phyloP scores from a whole-genome alignment of 2,797 vertebrate genomes.

The Otolemur crassicaudatus region DNA sequence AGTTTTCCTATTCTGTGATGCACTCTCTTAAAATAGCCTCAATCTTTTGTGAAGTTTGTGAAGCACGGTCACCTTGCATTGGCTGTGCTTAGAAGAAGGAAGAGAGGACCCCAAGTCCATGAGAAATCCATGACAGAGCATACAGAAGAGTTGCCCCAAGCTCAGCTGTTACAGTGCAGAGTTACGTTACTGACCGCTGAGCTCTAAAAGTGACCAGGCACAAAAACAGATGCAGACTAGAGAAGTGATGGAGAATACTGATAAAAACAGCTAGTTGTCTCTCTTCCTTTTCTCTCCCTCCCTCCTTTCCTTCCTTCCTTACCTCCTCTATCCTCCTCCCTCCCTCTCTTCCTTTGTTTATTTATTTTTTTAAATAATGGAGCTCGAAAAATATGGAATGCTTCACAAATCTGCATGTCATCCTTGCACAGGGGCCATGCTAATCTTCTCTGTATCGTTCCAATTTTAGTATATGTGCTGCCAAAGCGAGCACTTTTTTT shows the following conservation, averaged over 20 bases:
- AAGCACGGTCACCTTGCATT: too few relatives aligned
- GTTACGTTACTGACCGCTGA: background rate
- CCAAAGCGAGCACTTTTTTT: too few relatives aligned
- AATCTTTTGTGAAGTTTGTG: background rate
- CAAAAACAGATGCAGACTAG: background rate
- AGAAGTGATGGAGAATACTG: background rate
- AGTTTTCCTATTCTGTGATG: background rate
- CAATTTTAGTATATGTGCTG: too few relatives aligned
- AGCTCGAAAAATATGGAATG: too few relatives aligned
- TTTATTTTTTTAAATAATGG: too few relatives aligned
- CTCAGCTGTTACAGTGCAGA: rapidly evolving
- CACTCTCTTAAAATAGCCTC: background rate
- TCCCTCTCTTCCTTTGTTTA: too few relatives aligned
- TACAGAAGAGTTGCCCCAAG: rapidly evolving
- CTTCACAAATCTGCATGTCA: too few relatives aligned
- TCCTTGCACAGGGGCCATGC: too few relatives aligned
- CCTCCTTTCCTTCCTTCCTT: too few relatives aligned
- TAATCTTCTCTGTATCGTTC: too few relatives aligned
- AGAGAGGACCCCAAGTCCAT: background rate
- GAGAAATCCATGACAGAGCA: background rate
- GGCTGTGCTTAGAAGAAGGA: background rate
- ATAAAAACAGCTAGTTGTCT: background rate
- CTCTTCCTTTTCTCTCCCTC: too few relatives aligned
- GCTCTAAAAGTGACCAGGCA: background rate
- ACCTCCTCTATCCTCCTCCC: too few relatives aligned